phyloP scores from a whole-genome alignment of 2,888 invertebrate genomes.

The Drosophila longiperda region DNA sequence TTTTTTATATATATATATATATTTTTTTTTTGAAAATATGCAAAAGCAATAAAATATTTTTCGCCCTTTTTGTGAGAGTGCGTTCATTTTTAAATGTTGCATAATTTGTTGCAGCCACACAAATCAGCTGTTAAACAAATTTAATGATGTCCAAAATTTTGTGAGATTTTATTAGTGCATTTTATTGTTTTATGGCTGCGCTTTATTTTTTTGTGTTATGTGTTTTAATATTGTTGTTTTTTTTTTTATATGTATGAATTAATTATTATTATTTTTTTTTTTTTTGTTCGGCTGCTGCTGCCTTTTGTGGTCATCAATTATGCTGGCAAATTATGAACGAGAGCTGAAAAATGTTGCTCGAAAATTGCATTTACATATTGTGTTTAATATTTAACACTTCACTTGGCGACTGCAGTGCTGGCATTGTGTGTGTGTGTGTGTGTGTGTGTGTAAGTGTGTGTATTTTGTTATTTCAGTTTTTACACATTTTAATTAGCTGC shows the following conservation, averaged over 20 bases:
- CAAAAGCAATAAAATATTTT: background rate
- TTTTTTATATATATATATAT: background rate
- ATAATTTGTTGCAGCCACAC: constrained; percentile 41
- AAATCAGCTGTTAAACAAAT: constrained; percentile 56
- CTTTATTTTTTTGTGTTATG: constrained; percentile 19
- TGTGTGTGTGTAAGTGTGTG: constrained; percentile 1
- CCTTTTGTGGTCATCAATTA: constrained; percentile 65
- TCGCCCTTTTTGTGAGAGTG: constrained; percentile 9
- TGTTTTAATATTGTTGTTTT: constrained; percentile 18
- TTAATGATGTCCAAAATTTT: constrained; percentile 69
- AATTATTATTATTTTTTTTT: constrained; percentile 16
- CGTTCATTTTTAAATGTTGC: constrained; percentile 22
- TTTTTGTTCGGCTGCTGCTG: constrained; percentile 23
- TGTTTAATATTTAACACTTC: constrained; percentile 68
- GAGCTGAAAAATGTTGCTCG: constrained; percentile 32
- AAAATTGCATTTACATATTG: constrained; percentile 68
- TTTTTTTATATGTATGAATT: background rate
- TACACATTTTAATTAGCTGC: constrained; percentile 77
- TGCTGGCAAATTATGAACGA: constrained; percentile 48
- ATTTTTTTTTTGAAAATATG: background rate
- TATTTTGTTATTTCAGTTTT: constrained; percentile 28
- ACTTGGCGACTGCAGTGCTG: constrained; percentile 10
- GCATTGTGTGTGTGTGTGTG: background rate
- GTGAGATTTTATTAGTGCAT: constrained; percentile 70
- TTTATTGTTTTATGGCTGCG: constrained; percentile 57